These are phyloP conservation scores for Mustelus asterias DNA, from an alignment of 2,113 vertebrate genomes.

Conservation along the genomic window DNA sequence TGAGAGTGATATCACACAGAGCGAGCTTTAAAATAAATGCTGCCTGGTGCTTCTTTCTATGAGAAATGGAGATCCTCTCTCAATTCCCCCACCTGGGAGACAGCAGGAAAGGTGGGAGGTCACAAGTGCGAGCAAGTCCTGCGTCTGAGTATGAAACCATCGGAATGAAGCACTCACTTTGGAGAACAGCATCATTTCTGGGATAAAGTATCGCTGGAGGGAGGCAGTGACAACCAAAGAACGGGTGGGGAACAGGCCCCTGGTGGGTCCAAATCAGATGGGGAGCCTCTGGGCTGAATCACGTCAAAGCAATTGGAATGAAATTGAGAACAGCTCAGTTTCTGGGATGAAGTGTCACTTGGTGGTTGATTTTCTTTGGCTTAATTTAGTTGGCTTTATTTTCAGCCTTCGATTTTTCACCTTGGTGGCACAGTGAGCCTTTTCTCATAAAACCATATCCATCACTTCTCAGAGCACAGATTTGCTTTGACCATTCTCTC, in stretches of 20 bases:
- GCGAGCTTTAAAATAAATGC: not conserved
- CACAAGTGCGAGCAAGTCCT: not conserved
- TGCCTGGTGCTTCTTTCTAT: not conserved
- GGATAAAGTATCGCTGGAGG: too few relatives aligned
- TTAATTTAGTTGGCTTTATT: not conserved
- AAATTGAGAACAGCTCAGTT: not conserved
- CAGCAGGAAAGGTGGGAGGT: not conserved
- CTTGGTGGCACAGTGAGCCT: too few relatives aligned
- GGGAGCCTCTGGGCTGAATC: too few relatives aligned
- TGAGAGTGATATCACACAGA: not conserved
- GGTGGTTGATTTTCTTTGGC: not conserved
- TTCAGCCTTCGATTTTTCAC: not conserved
- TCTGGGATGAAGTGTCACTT: not conserved
- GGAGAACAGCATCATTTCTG: not conserved
- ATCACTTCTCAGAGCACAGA: too few relatives aligned
- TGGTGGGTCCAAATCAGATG: too few relatives aligned
- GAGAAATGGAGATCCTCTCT: not conserved
- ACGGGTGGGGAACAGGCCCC: too few relatives aligned
- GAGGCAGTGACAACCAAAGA: too few relatives aligned
- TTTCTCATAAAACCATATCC: too few relatives aligned
- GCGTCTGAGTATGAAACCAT: not conserved
- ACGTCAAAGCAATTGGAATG: not conserved
- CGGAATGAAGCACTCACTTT: not conserved
- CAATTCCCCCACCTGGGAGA: not conserved
- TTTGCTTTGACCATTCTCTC: too few relatives aligned